phyloP scores from a whole-genome alignment of 2,797 vertebrate genomes.

The Enteromius paludinosus region DNA sequence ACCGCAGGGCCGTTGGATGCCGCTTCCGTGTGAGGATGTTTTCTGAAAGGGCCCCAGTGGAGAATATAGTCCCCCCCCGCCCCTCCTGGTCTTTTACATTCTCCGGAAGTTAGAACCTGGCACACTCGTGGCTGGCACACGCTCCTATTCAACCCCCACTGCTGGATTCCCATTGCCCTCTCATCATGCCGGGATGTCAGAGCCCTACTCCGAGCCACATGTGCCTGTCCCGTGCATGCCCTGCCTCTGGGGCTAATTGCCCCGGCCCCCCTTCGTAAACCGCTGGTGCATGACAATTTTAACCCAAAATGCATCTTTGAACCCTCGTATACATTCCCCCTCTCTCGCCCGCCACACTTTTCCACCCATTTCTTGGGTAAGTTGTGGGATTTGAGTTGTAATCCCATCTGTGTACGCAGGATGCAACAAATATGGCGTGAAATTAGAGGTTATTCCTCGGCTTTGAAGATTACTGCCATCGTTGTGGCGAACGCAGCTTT shows the following conservation, averaged over 20 bases:
- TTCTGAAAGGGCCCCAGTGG: conserved; percentile 78
- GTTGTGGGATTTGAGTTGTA: conserved; percentile 78
- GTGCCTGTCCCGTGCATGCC: conserved; percentile 81
- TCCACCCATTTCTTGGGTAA: conserved; percentile 28
- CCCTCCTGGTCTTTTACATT: background rate
- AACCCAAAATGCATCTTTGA: conserved; percentile 50
- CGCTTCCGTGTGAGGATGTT: conserved; percentile 77
- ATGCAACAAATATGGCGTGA: conserved; percentile 84
- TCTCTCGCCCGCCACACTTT: conserved; percentile 4
- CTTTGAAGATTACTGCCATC: conserved; percentile 66
- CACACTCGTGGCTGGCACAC: conserved; percentile 82
- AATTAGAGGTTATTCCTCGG: conserved; percentile 80
- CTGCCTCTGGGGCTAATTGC: conserved; percentile 92
- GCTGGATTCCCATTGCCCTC: conserved; percentile 82
- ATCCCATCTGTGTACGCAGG: conserved; percentile 73
- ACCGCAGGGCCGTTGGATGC: conserved; percentile 74
- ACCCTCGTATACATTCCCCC: conserved; percentile 24
- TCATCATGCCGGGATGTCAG: conserved; percentile 88
- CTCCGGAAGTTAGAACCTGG: conserved; percentile 77
- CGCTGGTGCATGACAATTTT: conserved; percentile 45
- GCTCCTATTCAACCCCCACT: conserved; percentile 66
- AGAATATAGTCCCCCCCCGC: conserved; percentile 48
- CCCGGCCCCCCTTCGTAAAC: conserved; percentile 69
- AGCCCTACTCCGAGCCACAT: conserved; percentile 82
- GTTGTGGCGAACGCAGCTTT: conserved; percentile 40